phyloP scores from a whole-genome alignment of 2,797 vertebrate species.

The Centroberyx gerrardi region DNA sequence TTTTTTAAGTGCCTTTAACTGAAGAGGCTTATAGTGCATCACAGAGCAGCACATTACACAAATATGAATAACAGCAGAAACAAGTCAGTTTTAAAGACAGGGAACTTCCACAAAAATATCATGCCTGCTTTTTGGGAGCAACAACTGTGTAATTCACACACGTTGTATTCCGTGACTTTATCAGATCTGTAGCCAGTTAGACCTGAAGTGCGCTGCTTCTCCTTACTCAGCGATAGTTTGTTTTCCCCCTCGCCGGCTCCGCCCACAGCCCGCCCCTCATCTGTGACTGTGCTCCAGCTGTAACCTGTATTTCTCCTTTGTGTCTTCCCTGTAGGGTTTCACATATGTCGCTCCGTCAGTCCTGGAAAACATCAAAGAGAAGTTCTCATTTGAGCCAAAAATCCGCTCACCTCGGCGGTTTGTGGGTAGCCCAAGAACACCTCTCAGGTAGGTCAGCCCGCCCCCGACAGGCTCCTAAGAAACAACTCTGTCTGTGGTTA shows the following conservation, averaged over 20 bases:
- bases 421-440: conserved; percentile 96
- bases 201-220: not conserved
- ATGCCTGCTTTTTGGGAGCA: too few relatives aligned
- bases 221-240: not conserved
- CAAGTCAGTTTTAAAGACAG: too few relatives aligned
- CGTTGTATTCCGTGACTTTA: too few relatives aligned
- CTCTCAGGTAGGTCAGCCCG: conserved; percentile 89
- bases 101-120: too few relatives aligned
- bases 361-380: conserved; percentile 98
- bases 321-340: conserved; percentile 88
- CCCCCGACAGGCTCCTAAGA: not conserved
- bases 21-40: too few relatives aligned
- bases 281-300: not conserved
- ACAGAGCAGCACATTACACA: too few relatives aligned
- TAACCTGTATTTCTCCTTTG: not conserved
- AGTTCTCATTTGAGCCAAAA: conserved; percentile 98
- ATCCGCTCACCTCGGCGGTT: conserved; percentile 97
- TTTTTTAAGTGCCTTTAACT: too few relatives aligned
- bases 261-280: not conserved
- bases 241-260: not conserved
- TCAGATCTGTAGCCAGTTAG: too few relatives aligned
- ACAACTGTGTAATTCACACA: too few relatives aligned
- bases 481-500: not conserved
- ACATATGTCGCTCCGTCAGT: conserved; percentile 99
- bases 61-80: too few relatives aligned